phyloP scores from a whole-genome alignment of 2,888 invertebrate species.

The Tachina fera region DNA sequence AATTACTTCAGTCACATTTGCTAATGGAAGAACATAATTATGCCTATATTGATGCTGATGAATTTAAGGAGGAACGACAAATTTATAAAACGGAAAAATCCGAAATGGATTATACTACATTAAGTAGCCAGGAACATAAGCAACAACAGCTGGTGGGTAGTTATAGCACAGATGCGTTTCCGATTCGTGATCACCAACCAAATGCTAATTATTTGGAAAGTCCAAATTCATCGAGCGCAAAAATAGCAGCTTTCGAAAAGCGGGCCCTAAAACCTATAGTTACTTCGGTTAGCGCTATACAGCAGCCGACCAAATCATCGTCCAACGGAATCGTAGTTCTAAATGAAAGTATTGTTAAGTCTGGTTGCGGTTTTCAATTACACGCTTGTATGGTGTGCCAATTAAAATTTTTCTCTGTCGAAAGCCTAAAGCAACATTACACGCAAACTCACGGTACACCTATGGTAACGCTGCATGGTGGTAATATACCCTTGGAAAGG shows the following conservation, averaged over 20 bases:
- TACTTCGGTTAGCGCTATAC: conserved; percentile 79
- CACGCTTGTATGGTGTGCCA: conserved; percentile 79
- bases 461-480: conserved; percentile 61
- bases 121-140: conserved; percentile 40
- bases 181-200: conserved; percentile 2
- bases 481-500: conserved; percentile 55
- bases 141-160: background rate
- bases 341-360: conserved; percentile 82
- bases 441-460: conserved; percentile 65
- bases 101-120: conserved; percentile 70
- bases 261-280: conserved; percentile 79
- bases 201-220: background rate
- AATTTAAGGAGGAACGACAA: conserved; percentile 79
- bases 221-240: conserved; percentile 26
- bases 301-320: conserved; percentile 73
- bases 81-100: conserved; percentile 80
- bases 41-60: conserved; percentile 76
- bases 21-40: conserved; percentile 81
- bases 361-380: conserved; percentile 79
- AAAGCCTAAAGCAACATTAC: conserved; percentile 78
- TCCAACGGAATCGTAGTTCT: conserved; percentile 81
- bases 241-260: conserved; percentile 33
- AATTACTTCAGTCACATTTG: conserved; percentile 77
- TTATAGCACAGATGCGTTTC: background rate
- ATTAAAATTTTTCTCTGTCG: conserved; percentile 79